Evolutionary conservation across 2,888 invertebrate genomes (phyloP), one percentile per base, ranked within the genome.

Genomic region (Microctonus aethiopoides): DNA sequence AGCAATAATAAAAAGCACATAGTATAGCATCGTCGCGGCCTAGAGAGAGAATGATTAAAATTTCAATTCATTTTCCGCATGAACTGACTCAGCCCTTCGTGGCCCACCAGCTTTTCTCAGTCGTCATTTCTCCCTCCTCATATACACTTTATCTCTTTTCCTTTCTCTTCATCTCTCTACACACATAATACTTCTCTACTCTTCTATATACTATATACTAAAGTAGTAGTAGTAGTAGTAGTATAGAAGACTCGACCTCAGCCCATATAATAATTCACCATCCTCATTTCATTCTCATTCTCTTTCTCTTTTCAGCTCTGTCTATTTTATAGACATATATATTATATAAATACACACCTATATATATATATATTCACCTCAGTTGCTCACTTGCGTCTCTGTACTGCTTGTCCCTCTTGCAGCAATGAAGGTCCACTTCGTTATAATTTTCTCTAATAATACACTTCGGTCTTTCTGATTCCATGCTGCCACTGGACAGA

Each of bases 381-480:
- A 46, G 67, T 39, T 62, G 64, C 67, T 66, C 57, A 24, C 74
- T 62, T 39, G 39, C 34, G 32, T 13, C 46, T 65, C 71, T n/a
- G 68, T 69, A 67, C 70, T 70, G 34, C 34, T 73, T 72, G 74
- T 68, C 75, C 70, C 71, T 69, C 72, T 68, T 70, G 74, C 71
- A 74, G 72, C 61, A 52, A 22, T 32, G 73, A 76, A 70, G 72
- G n/a, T 74, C 76, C 78, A 79, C 80, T 81, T 80, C 79, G 78
- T 79, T 78, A 80, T 82, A 81, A 82, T 82, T 81, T 81, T 72
- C 78, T 77, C 79, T 79, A 80, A 80, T 80, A 79, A 81, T 69
- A 75, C 71, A 73, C 69, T 67, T 64, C 67, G 46, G 56, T 22
- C 75, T 63, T 69, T 72, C 66, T 68, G 63, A 71, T 64, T 72